Conservation (phyloP, 2,113 vertebrate species). For the Mus pahari region DNA sequence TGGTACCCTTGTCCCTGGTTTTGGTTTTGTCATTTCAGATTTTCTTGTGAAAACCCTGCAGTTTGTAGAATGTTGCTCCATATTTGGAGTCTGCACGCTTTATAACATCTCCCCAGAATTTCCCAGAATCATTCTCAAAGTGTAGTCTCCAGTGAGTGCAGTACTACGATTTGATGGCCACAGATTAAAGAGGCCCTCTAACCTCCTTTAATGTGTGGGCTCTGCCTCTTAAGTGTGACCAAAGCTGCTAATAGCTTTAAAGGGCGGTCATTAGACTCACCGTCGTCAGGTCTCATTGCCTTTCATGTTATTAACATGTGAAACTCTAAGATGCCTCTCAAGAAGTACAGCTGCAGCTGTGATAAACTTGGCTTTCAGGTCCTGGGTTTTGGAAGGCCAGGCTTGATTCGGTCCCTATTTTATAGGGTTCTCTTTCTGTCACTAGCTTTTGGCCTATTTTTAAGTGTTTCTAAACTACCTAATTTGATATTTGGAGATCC, state of each 20-base stretch:
- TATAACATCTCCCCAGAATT: background rate
- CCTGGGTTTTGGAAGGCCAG: background rate
- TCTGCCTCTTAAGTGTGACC: background rate
- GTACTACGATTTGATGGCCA: background rate
- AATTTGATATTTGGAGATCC: background rate
- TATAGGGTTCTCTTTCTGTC: background rate
- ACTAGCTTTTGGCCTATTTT: background rate
- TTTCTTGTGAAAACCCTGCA: background rate
- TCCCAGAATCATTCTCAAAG: background rate
- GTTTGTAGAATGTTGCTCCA: background rate
- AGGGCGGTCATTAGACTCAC: background rate
- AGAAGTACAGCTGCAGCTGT: background rate
- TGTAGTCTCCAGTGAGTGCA: background rate
- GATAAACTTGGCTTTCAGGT: slow-evolving; percentile 12
- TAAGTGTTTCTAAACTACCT: background rate
- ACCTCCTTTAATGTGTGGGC: background rate
- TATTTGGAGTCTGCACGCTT: background rate
- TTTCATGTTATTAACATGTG: background rate
- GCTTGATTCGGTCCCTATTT: background rate
- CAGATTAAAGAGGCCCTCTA: background rate
- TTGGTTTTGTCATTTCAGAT: background rate
- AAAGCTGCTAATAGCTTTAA: background rate
- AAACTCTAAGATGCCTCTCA: background rate
- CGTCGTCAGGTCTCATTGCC: background rate
- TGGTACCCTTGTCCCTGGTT: background rate